Evolutionary conservation across 2,797 vertebrate genomes (phyloP).

Genomic region (Amazona ochrocephala): DNA sequence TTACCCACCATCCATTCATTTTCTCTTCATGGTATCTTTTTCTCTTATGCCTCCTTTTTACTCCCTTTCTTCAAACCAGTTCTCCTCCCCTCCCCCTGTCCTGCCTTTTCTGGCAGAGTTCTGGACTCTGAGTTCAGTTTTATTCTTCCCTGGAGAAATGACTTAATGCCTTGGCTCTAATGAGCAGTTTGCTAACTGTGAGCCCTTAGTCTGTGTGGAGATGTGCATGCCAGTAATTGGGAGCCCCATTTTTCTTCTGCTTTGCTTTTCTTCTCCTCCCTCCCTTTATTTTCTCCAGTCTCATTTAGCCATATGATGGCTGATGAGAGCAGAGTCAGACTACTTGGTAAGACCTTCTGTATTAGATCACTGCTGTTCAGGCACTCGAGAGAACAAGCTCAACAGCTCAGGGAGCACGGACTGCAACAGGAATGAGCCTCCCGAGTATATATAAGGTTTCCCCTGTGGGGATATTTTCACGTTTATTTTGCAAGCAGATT

Average conservation of each 20-base stretch:
- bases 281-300: not conserved
- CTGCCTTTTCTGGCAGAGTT: constrained; percentile 60
- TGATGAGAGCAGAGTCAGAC: constrained; percentile 1
- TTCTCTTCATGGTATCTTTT: not conserved
- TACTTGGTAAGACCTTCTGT: not conserved
- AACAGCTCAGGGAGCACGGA: constrained; percentile 1
- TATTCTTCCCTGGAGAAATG: constrained; percentile 74
- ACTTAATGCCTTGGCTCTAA: constrained; percentile 77
- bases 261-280: constrained; percentile 18
- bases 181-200: constrained; percentile 53
- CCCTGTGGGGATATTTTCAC: not conserved
- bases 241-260: constrained; percentile 56
- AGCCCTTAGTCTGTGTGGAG: constrained; percentile 61
- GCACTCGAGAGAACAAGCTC: not conserved
- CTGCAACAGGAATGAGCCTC: not conserved
- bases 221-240: constrained; percentile 56
- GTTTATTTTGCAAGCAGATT: constrained; percentile 34
- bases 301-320: not conserved
- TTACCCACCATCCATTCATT: not conserved
- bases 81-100: constrained; percentile 25
- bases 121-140: constrained; percentile 66
- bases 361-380: not conserved
- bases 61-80: not conserved
- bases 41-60: not conserved
- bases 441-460: not conserved